phyloP scores from a whole-genome alignment of 1,140 invertebrate genomes.

The Nasonia longicornis region DNA sequence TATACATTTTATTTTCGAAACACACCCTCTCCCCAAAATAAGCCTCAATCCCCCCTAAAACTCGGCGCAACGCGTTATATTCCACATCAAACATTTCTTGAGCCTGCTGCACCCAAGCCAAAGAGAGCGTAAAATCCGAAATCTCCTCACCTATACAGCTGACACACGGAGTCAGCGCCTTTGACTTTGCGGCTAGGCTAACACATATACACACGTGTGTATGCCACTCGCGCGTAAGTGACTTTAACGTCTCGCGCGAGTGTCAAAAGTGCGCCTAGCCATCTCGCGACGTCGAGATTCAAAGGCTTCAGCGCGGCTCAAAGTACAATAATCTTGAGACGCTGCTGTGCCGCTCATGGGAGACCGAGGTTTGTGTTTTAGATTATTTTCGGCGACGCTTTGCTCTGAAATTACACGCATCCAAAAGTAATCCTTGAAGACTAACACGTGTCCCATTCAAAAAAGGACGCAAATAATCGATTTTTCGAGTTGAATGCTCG shows the following conservation, averaged over 20 bases:
- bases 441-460: no score
- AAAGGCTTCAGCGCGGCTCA: slow-evolving; percentile 28
- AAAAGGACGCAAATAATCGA: no score
- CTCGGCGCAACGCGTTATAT: background rate
- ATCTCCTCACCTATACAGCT: background rate
- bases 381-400: no score
- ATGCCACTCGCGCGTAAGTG: slow-evolving; percentile 27
- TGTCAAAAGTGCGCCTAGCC: slow-evolving; percentile 2
- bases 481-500: background rate
- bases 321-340: slow-evolving; percentile 40
- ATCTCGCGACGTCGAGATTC: slow-evolving; percentile 10
- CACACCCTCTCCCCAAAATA: background rate
- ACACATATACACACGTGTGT: background rate
- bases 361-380: no score
- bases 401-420: no score
- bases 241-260: background rate
- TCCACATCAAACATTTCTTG: background rate
- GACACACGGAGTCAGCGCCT: background rate
- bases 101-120: background rate
- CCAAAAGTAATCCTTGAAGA: no score
- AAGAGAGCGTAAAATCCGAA: slow-evolving; percentile 11
- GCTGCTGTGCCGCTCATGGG: background rate
- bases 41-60: background rate
- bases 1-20: background rate
- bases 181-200: slow-evolving; percentile 25